A percentile compares a stretch with the other conserved stretches of the same genome.
phyloP scores from a whole-genome alignment of 2,888 invertebrate species.

The Camptogramma bilineatum region DNA sequence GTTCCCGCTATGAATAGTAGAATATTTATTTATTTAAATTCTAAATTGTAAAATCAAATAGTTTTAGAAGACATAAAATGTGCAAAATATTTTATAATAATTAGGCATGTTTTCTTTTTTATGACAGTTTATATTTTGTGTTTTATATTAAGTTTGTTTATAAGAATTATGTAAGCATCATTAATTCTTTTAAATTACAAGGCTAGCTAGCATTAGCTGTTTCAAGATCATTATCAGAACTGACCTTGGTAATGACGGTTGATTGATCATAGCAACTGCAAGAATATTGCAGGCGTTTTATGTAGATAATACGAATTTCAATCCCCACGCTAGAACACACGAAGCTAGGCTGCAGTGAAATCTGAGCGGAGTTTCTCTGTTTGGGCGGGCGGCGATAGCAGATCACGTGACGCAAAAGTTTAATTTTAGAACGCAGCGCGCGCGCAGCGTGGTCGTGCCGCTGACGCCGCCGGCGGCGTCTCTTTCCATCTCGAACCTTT shows the following conservation, averaged over 20 bases:
- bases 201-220: conserved; percentile 51
- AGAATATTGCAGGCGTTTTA: conserved; percentile 43
- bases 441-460: conserved; percentile 69
- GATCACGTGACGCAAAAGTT: conserved; percentile 78
- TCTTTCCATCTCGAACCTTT: conserved; percentile 78
- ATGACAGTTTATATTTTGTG: neutral
- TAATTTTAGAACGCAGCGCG: conserved; percentile 81
- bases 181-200: conserved; percentile 15
- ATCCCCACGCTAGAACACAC: conserved; percentile 58
- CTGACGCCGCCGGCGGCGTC: conserved; percentile 67
- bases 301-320: conserved; percentile 32
- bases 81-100: no score
- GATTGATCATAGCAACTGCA: conserved; percentile 51
- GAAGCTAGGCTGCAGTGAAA: conserved; percentile 71
- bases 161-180: conserved; percentile 1
- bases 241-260: conserved; percentile 74
- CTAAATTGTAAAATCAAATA: neutral
- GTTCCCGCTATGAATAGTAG: conserved; percentile 40
- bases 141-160: conserved; percentile 20
- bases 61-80: neutral
- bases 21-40: neutral
- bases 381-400: conserved; percentile 80
- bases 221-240: conserved; percentile 57
- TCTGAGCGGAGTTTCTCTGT: conserved; percentile 83
- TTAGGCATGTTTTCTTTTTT: no score